These are phyloP conservation scores for Antrozous pallidus DNA, from an alignment of 2,797 vertebrate species.

Conservation along the genomic window DNA sequence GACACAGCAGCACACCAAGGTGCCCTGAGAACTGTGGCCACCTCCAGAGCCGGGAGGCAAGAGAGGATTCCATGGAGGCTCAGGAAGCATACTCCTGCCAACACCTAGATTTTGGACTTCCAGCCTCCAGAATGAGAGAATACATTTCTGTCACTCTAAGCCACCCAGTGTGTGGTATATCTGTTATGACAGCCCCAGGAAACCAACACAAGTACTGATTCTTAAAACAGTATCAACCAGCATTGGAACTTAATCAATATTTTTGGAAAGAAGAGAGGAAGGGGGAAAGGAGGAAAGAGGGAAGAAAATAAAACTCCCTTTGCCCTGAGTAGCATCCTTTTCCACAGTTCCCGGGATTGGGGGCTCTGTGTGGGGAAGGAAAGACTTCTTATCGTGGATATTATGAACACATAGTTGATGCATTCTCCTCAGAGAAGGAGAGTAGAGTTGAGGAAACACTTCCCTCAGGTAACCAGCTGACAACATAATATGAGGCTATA, in stretches of 20 bases:
- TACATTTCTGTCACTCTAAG: background rate
- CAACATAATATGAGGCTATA: background rate
- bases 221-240: background rate
- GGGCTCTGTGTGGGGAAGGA: background rate
- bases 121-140: background rate
- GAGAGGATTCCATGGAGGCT: background rate
- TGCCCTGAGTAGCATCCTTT: background rate
- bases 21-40: background rate
- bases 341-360: background rate
- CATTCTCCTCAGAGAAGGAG: constrained; percentile 3
- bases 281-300: background rate
- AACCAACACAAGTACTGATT: background rate
- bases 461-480: constrained; percentile 38
- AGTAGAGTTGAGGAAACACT: background rate
- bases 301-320: background rate
- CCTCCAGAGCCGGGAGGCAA: background rate
- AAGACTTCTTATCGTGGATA: background rate
- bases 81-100: background rate
- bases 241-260: background rate
- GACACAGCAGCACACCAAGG: background rate
- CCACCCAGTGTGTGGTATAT: background rate
- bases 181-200: background rate
- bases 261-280: background rate
- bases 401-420: background rate
- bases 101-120: background rate